Evolutionary conservation across 2,797 vertebrate genomes (phyloP).

Genomic region (Orestias chungarensis): DNA sequence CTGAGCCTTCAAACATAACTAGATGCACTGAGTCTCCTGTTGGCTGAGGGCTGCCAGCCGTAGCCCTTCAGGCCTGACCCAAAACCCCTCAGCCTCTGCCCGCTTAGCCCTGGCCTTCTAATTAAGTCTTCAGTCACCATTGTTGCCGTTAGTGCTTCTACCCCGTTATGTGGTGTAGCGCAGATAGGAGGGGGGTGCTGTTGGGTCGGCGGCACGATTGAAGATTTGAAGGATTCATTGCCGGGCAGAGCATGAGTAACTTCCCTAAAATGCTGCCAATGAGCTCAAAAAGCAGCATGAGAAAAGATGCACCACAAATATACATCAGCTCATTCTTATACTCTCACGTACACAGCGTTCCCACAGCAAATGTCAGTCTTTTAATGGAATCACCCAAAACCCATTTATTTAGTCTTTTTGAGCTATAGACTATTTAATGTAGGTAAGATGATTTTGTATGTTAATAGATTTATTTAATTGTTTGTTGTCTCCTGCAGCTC

Average conservation of each 20-base stretch:
- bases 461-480: not conserved
- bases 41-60: constrained; percentile 43
- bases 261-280: constrained; percentile 65
- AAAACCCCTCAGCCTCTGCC: constrained; percentile 61
- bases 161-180: constrained; percentile 71
- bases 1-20: not conserved
- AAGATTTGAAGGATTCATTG: constrained; percentile 75
- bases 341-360: constrained; percentile 41
- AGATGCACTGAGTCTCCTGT: constrained; percentile 47
- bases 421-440: not conserved
- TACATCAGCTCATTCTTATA: constrained; percentile 28
- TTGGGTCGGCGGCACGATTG: constrained; percentile 67
- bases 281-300: constrained; percentile 71
- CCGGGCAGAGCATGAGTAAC: constrained; percentile 69
- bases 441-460: not conserved
- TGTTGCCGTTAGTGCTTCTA: constrained; percentile 72
- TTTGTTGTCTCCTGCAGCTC: constrained; percentile 69
- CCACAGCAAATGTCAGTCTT: constrained; percentile 24
- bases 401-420: constrained; percentile 2
- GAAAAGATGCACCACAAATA: constrained; percentile 49
- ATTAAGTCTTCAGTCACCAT: constrained; percentile 81
- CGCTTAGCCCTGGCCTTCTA: constrained; percentile 74
- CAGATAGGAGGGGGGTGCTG: constrained; percentile 55
- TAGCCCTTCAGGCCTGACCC: constrained; percentile 53
- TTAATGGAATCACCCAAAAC: constrained; percentile 7